These are phyloP conservation scores for Cecropterus lyciades DNA, from an alignment of 1,140 invertebrate genomes.

Conservation along the genomic window DNA sequence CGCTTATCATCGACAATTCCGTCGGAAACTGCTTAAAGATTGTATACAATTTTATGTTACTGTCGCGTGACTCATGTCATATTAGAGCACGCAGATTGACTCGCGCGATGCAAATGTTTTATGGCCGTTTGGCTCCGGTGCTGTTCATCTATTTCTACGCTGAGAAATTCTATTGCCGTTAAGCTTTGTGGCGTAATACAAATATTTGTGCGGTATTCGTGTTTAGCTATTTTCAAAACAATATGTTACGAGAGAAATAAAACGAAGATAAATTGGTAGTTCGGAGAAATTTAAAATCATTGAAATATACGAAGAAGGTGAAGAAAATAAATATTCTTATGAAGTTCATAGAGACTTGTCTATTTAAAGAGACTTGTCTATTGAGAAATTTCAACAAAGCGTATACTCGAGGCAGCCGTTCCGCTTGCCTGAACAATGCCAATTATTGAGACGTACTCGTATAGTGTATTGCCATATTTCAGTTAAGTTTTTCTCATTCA, in stretches of 20 bases:
- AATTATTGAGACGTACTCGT: slow-evolving; percentile 1
- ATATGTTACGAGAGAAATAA: slow-evolving; percentile 1
- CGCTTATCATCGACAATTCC: slow-evolving; percentile 18
- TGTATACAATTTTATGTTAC: slow-evolving; percentile 23
- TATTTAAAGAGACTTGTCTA: background rate
- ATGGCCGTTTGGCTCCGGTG: slow-evolving; percentile 15
- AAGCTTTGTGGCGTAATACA: slow-evolving; percentile 32
- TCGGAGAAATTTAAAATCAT: background rate
- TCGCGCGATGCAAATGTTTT: slow-evolving; percentile 17
- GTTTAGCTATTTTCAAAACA: slow-evolving; percentile 10
- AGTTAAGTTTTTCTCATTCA: too few species aligned
- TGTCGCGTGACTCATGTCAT: slow-evolving; percentile 25
- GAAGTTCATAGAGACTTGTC: too few species aligned
- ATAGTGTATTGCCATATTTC: background rate
- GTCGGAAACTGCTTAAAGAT: slow-evolving; percentile 18
- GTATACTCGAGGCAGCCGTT: background rate
- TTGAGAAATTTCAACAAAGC: slow-evolving; percentile 1
- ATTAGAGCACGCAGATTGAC: slow-evolving; percentile 22
- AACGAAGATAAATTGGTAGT: background rate
- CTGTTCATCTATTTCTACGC: slow-evolving; percentile 26
- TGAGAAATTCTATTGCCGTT: slow-evolving; percentile 20
- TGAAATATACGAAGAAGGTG: background rate
- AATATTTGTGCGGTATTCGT: slow-evolving; percentile 26
- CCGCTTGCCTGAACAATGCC: background rate
- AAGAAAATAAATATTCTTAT: too few species aligned